phyloP scores from a whole-genome alignment of 2,888 invertebrate species.

The Ectobius pallidus region DNA sequence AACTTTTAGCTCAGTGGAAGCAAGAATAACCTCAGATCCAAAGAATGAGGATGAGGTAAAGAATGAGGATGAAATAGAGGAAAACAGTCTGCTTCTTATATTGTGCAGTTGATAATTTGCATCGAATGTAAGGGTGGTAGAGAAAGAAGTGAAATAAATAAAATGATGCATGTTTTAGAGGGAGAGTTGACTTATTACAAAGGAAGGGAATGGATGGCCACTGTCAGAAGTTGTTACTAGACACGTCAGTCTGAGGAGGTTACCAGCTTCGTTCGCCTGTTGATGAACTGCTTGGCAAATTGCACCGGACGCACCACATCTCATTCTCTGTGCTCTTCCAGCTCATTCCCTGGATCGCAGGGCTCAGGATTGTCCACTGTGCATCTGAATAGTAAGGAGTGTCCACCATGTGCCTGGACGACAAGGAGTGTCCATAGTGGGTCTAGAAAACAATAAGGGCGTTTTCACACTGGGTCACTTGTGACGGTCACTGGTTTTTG shows the following conservation, averaged over 20 bases:
- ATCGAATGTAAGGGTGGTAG: no score
- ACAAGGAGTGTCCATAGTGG: no score
- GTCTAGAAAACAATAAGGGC: no score
- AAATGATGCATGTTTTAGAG: neutral
- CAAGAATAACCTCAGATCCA: neutral
- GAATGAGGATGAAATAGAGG: neutral
- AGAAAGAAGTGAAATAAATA: neutral
- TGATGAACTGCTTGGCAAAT: conserved; percentile 23
- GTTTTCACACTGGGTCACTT: no score
- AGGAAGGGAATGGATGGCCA: conserved; percentile 27
- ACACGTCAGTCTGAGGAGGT: conserved; percentile 5
- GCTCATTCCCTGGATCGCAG: conserved; percentile 11
- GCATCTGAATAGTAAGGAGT: no score
- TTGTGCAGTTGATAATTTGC: no score
- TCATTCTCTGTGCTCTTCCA: conserved; percentile 13
- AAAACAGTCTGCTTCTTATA: neutral
- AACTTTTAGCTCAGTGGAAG: neutral
- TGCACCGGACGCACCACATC: conserved; percentile 19
- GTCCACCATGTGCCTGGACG: no score
- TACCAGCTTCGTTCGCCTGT: conserved; percentile 1
- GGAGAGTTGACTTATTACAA: conserved; percentile 15
- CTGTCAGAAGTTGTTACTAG: conserved; percentile 20
- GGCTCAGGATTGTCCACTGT: no score
- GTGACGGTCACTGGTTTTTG: no score
- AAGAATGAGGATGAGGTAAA: neutral